Conservation (phyloP, 1,140 invertebrate species). For the Amphibalanus amphitrite region DNA sequence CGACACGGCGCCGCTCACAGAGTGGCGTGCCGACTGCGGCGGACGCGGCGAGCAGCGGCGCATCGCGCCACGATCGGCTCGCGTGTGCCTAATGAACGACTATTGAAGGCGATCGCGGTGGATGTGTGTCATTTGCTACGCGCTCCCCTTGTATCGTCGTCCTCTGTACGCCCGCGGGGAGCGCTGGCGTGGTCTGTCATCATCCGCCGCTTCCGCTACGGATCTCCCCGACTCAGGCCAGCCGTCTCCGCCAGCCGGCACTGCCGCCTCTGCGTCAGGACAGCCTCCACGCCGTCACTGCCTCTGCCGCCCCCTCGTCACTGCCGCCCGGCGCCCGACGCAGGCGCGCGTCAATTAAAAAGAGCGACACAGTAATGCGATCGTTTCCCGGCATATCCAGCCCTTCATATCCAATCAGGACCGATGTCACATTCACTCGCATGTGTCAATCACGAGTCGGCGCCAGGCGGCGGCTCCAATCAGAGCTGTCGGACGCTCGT, state of each 20-base stretch:
- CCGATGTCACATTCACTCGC: not conserved
- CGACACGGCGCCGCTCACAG: not conserved
- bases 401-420: not conserved
- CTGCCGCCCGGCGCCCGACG: no score
- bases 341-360: not conserved
- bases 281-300: no score
- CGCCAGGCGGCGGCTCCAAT: not conserved
- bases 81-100: not conserved
- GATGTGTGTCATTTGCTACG: not conserved
- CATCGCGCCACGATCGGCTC: not conserved
- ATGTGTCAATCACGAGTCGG: not conserved
- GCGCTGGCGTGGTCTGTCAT: not conserved
- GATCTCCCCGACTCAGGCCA: no score
- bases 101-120: not conserved
- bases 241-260: no score
- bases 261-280: no score
- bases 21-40: not conserved
- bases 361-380: not conserved
- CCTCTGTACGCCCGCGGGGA: no score
- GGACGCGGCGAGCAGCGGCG: not conserved
- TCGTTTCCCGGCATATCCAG: not conserved
- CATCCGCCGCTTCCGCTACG: no score
- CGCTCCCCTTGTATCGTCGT: not conserved
- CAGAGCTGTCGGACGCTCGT: not conserved
- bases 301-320: no score